These are phyloP conservation scores for Meloidogyne chitwoodi DNA, from an alignment of 1,140 invertebrate species.

Conservation along the genomic window DNA sequence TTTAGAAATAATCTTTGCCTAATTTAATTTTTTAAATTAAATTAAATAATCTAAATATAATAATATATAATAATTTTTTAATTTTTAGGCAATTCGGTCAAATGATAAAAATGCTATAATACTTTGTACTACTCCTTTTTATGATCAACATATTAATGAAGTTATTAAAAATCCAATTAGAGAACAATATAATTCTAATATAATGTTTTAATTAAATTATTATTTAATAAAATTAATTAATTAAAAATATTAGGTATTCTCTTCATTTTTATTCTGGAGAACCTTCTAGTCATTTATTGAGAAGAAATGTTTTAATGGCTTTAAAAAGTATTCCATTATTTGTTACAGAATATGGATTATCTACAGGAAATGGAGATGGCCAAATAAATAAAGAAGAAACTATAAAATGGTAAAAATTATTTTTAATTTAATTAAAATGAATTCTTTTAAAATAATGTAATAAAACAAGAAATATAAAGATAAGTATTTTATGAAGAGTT, in stretches of 20 bases:
- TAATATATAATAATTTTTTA: no score
- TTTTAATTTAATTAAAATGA: no score
- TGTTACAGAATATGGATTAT: constrained; percentile 25
- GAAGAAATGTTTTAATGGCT: neutral
- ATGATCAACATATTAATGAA: constrained; percentile 11
- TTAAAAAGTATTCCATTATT: constrained; percentile 21
- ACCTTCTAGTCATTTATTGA: neutral
- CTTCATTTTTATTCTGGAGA: neutral
- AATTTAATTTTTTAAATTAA: neutral
- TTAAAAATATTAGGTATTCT: neutral
- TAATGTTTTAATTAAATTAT: neutral
- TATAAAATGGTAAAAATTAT: neutral
- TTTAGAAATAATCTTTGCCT: neutral
- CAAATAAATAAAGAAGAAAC: constrained; percentile 3
- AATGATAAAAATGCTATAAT: constrained; percentile 15
- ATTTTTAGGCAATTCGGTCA: constrained; percentile 3
- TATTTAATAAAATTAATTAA: no score
- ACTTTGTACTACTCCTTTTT: constrained; percentile 14
- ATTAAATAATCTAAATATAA: neutral
- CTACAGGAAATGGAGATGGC: neutral
- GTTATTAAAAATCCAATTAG: constrained; percentile 13
- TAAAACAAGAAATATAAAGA: no score
- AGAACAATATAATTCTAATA: constrained; percentile 13
- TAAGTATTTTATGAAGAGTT: no score
- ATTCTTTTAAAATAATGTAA: no score